phyloP scores from a whole-genome alignment of 2,888 invertebrate genomes.

The Anoplius nigerrimus region DNA sequence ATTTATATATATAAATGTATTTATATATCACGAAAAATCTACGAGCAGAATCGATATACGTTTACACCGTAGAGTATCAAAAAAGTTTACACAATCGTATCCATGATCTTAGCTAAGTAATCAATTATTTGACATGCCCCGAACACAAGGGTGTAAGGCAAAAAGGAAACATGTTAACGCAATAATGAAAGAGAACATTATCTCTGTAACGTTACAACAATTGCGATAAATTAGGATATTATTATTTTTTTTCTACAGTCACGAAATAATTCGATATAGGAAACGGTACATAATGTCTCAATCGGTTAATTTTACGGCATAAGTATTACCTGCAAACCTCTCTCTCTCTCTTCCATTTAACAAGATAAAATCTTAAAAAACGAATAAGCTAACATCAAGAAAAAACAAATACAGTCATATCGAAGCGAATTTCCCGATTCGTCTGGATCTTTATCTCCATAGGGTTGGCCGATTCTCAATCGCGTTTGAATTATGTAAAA shows the following conservation, averaged over 20 bases:
- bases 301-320: neutral
- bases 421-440: slow-evolving; percentile 61
- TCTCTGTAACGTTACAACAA: neutral
- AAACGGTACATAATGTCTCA: neutral
- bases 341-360: neutral
- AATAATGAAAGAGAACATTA: neutral
- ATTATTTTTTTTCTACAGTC: slow-evolving; percentile 5
- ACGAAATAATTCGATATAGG: neutral
- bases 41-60: too few relatives aligned
- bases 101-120: too few relatives aligned
- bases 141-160: neutral
- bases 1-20: too few relatives aligned
- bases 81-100: too few relatives aligned
- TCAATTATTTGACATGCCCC: too few relatives aligned
- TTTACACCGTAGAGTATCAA: too few relatives aligned
- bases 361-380: slow-evolving; percentile 16
- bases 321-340: neutral
- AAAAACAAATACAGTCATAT: slow-evolving; percentile 29
- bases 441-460: slow-evolving; percentile 39
- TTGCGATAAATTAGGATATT: neutral
- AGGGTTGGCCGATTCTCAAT: slow-evolving; percentile 2
- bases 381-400: slow-evolving; percentile 12
- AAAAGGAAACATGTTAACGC: neutral
- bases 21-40: neutral
- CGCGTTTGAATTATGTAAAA: slow-evolving; percentile 49